A percentile compares a stretch with the other conserved stretches of the same genome.
phyloP scores from a whole-genome alignment of 2,888 invertebrate genomes.

The Caenorhabditis angaria region DNA sequence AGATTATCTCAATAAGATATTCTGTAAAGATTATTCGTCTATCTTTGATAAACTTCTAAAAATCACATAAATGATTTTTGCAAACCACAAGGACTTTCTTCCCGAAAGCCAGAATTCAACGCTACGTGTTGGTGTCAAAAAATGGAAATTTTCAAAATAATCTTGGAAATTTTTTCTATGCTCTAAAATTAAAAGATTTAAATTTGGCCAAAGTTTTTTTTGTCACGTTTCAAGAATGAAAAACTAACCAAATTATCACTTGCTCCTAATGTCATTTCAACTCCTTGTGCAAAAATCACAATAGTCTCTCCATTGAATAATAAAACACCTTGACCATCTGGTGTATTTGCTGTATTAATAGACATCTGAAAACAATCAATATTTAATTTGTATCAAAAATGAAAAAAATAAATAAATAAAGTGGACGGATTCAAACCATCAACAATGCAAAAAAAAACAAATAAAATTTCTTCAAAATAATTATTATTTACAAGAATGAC shows the following conservation, averaged over 20 bases:
- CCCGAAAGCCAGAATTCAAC: too few relatives aligned
- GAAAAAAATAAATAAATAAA: background rate
- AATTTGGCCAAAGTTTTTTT: background rate
- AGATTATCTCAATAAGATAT: too few relatives aligned
- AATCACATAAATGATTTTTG: too few relatives aligned
- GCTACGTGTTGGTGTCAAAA: too few relatives aligned
- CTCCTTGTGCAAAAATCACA: slow-evolving; percentile 48
- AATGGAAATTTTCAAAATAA: too few relatives aligned
- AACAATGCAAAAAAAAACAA: background rate
- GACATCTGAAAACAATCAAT: slow-evolving; percentile 79
- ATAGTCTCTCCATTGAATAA: slow-evolving; percentile 86
- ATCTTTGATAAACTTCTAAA: too few relatives aligned
- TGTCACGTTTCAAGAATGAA: background rate
- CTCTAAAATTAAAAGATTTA: too few relatives aligned
- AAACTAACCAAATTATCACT: slow-evolving; percentile 79
- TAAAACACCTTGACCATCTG: slow-evolving; percentile 87
- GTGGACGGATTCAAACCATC: background rate
- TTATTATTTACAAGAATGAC: slow-evolving; percentile 3
- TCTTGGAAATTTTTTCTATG: too few relatives aligned
- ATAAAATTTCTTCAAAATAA: background rate
- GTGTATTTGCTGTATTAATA: slow-evolving; percentile 92
- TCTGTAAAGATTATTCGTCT: too few relatives aligned
- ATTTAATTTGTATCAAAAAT: background rate
- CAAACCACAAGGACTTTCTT: too few relatives aligned
- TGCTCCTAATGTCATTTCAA: slow-evolving; percentile 46